Conservation (phyloP, 2,797 vertebrate species). For the Labeo calbasu region DNA sequence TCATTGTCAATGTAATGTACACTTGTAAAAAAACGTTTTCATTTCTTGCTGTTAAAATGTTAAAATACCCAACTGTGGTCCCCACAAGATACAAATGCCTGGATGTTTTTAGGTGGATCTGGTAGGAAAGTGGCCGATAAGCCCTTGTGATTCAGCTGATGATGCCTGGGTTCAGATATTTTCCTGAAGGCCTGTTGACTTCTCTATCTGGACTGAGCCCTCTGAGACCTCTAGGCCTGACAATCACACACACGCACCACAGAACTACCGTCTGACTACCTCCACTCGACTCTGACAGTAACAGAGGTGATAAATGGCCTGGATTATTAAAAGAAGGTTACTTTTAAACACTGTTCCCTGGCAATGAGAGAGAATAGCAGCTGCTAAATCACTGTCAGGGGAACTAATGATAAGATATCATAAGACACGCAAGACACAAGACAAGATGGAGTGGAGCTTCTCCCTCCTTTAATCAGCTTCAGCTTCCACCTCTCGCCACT, state of each 20-base stretch:
- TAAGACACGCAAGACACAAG: conserved; percentile 74
- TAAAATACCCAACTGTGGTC: background rate
- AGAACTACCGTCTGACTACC: conserved; percentile 65
- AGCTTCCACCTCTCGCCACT: conserved; percentile 62
- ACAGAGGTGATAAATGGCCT: conserved; percentile 76
- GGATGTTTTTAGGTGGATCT: background rate
- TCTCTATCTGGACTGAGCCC: background rate
- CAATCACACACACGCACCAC: conserved; percentile 46
- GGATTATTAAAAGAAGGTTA: conserved; percentile 84
- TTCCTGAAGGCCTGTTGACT: conserved; percentile 8
- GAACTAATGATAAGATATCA: conserved; percentile 84
- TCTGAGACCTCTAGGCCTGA: conserved; percentile 43
- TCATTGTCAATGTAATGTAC: background rate
- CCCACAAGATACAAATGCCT: background rate
- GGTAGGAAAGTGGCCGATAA: background rate
- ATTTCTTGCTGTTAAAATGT: background rate
- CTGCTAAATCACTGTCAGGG: conserved; percentile 78
- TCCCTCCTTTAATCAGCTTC: conserved; percentile 64
- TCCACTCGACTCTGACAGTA: conserved; percentile 70
- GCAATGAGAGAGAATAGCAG: conserved; percentile 56
- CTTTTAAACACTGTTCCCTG: conserved; percentile 73
- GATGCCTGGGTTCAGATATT: conserved; percentile 16
- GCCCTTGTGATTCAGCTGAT: background rate
- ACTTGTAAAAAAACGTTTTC: background rate
- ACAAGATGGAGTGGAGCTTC: conserved; percentile 75